Base-by-base conservation (phyloP, 2,888 invertebrate genomes). In the Ceriagrion tenellum region DNA sequence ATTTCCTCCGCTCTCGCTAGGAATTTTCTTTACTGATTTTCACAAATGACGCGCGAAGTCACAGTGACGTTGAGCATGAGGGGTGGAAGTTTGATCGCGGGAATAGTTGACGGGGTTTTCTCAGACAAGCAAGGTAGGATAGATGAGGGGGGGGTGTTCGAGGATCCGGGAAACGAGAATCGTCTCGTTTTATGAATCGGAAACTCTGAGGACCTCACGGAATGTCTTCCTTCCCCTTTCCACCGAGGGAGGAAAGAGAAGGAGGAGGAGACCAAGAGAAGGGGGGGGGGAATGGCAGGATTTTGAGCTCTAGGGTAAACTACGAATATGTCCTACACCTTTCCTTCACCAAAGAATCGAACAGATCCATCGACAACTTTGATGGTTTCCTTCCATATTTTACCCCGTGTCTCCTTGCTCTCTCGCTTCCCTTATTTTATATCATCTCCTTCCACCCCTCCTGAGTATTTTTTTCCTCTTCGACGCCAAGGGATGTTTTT, bases 181-280 rank as follows among this genome's bases (percentile, higher is more conserved):
- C 89, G 89, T 55, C 55, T 89, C 26, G 55, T 89, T 89, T 89
- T 89, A 89, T 89, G 89, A 89, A 89, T 89, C 89, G 47, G 55
- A 89, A 89, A 89, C 89, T 89, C 55, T 8, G 23, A 55, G 89
- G 26, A 55, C 47, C 47, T 40, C 47, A 13, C 40, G 30, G 88
- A 88, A 47, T 55, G 55, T 89, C 89, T 47, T 89, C 55, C 35
- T 47, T 89, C 55, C 55, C 88, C 26, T 47, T 55, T 12, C 89
- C n/a, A 26, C 8, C 26, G 89, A 3, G 55, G 23, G 89, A 88
- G 26, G 23, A 26, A 26, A 55, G 47, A 3, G 26, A 13, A 55
- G 89, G 26, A n/a, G n/a, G 12, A n/a, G n/a, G n/a, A n/a, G n/a
- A n/a, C n/a, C n/a, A n/a, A n/a, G n/a, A n/a, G n/a, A n/a, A n/a